Evolutionary conservation across 2,888 invertebrate species (phyloP).

Genomic region (Xanthostigma xanthostigma): DNA sequence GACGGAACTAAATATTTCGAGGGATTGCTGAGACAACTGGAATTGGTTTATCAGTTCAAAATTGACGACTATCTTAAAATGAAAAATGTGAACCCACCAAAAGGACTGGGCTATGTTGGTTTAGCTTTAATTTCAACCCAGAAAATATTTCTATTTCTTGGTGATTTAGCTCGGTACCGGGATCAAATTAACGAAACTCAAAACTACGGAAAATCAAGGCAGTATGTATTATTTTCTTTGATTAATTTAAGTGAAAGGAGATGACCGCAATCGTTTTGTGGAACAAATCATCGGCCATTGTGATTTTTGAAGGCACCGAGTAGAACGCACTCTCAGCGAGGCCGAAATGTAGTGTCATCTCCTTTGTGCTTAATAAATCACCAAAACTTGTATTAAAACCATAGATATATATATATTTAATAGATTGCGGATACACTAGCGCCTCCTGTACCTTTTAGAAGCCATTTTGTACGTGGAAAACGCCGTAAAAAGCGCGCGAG

Average conservation of each 20-base stretch:
- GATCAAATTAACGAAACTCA: constrained; percentile 68
- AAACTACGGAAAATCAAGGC: constrained; percentile 64
- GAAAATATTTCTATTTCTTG: constrained; percentile 75
- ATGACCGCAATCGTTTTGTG: too few relatives aligned
- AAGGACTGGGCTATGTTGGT: constrained; percentile 50
- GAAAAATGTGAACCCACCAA: constrained; percentile 40
- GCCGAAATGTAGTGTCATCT: too few relatives aligned
- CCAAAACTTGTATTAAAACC: too few relatives aligned
- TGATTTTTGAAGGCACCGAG: too few relatives aligned
- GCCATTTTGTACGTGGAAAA: too few relatives aligned
- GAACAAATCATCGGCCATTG: too few relatives aligned
- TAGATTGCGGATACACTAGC: too few relatives aligned
- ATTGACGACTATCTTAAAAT: constrained; percentile 44
- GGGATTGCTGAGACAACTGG: constrained; percentile 52
- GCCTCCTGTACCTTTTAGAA: too few relatives aligned
- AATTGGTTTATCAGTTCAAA: constrained; percentile 60
- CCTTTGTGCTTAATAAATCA: too few relatives aligned
- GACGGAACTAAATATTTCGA: constrained; percentile 71
- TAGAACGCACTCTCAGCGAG: too few relatives aligned
- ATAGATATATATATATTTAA: too few relatives aligned
- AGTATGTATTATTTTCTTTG: constrained; percentile 31
- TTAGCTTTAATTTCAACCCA: constrained; percentile 75
- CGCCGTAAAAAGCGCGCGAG: too few relatives aligned
- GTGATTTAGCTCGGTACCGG: constrained; percentile 84
- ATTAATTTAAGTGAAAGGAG: background rate